These are phyloP conservation scores for Dermolepida albohirtum DNA, from an alignment of 2,888 invertebrate genomes.

Conservation along the genomic window DNA sequence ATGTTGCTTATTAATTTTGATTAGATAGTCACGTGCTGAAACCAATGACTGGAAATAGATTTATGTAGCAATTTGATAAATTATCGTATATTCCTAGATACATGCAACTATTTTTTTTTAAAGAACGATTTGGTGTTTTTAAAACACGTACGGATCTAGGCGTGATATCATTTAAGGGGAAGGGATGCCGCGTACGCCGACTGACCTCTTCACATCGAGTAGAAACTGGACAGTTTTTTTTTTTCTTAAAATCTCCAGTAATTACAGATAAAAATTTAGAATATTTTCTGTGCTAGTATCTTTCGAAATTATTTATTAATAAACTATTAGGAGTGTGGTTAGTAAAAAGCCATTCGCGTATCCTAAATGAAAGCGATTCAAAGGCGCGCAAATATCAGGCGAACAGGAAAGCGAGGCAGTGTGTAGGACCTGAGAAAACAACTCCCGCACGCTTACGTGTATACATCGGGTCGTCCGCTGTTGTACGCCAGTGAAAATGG, in stretches of 20 bases:
- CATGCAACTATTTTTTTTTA: no score
- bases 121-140: not conserved
- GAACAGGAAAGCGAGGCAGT: slow-evolving; percentile 53
- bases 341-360: slow-evolving; percentile 16
- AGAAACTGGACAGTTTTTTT: slow-evolving; percentile 20
- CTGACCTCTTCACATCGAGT: slow-evolving; percentile 31
- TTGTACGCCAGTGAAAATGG: no score
- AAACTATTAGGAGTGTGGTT: slow-evolving; percentile 30
- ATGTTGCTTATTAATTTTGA: no score
- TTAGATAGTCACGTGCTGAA: no score
- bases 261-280: slow-evolving; percentile 30
- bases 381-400: slow-evolving; percentile 64
- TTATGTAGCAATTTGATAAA: no score
- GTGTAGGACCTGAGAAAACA: slow-evolving; percentile 15
- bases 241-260: slow-evolving; percentile 34
- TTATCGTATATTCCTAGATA: no score
- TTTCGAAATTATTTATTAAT: slow-evolving; percentile 40
- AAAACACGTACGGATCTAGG: not conserved
- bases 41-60: no score
- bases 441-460: slow-evolving; percentile 11
- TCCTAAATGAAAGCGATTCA: slow-evolving; percentile 36
- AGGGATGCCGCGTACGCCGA: slow-evolving; percentile 22
- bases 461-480: not conserved
- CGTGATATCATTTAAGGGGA: slow-evolving; percentile 23
- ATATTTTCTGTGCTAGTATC: slow-evolving; percentile 21